A percentile compares a stretch with the other conserved stretches of the same genome.
Evolutionary conservation across 2,113 vertebrate species (phyloP).

Genomic region (Ictidomys tridecemlineatus): DNA sequence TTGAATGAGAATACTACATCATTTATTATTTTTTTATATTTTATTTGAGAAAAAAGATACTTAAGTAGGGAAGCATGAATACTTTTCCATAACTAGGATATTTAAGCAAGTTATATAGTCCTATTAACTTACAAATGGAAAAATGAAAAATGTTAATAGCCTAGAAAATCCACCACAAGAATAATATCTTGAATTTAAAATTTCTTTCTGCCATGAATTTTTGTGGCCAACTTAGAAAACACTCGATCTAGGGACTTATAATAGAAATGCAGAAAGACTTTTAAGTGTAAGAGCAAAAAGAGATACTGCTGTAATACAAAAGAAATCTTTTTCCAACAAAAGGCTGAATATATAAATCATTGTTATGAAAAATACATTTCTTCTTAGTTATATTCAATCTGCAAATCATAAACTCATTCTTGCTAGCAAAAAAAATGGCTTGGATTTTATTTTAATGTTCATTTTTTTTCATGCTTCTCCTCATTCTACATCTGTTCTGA

Average conservation of each 20-base stretch:
- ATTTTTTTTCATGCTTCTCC: constrained; percentile 54
- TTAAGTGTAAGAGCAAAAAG: constrained; percentile 74
- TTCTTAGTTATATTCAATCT: constrained; percentile 84
- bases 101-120: constrained; percentile 51
- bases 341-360: constrained; percentile 80
- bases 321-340: constrained; percentile 72
- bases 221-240: constrained; percentile 73
- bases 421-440: constrained; percentile 80
- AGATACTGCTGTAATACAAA: constrained; percentile 77
- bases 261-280: constrained; percentile 75
- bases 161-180: constrained; percentile 48
- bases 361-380: constrained; percentile 84
- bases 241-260: constrained; percentile 67
- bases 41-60: constrained; percentile 43
- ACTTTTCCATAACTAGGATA: constrained; percentile 55
- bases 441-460: constrained; percentile 77
- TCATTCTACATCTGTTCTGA: constrained; percentile 80
- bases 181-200: constrained; percentile 77
- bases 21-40: constrained; percentile 48
- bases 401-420: constrained; percentile 82
- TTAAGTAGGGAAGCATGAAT: background rate
- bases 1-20: background rate
- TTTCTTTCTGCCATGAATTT: constrained; percentile 77
- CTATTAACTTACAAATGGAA: constrained; percentile 71
- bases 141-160: constrained; percentile 63